A percentile compares a stretch with the other conserved stretches of the same genome.
phyloP scores from a whole-genome alignment of 1,140 invertebrate species.

The Zaprionus kolodkinae region DNA sequence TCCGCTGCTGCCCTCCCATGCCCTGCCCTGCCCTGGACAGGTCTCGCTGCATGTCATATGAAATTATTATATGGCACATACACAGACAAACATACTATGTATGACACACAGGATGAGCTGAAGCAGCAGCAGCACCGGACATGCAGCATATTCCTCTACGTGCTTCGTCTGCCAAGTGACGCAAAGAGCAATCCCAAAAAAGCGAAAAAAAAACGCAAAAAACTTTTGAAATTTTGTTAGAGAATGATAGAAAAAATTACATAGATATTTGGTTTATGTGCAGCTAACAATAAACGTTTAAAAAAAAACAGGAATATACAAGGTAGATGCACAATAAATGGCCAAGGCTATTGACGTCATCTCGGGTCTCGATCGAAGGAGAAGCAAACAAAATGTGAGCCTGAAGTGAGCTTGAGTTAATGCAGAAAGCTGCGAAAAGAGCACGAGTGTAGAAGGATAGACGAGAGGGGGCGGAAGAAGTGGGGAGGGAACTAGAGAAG shows the following conservation, averaged over 20 bases:
- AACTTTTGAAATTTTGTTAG: constrained; percentile 77
- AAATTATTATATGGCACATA: constrained; percentile 77
- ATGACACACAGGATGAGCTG: constrained; percentile 13
- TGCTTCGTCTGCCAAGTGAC: constrained; percentile 72
- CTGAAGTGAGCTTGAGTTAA: constrained; percentile 63
- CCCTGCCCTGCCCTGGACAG: constrained; percentile 10
- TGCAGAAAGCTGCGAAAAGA: constrained; percentile 53
- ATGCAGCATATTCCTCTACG: constrained; percentile 71
- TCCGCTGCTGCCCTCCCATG: background rate
- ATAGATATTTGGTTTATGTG: constrained; percentile 75
- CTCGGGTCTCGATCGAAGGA: constrained; percentile 7
- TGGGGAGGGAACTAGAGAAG: too few relatives aligned
- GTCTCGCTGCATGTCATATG: constrained; percentile 69
- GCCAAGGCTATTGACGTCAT: constrained; percentile 27
- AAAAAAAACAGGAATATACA: constrained; percentile 12
- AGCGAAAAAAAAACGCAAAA: constrained; percentile 27
- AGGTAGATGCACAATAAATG: constrained; percentile 3
- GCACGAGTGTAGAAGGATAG: constrained; percentile 30
- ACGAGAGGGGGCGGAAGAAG: background rate
- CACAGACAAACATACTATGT: constrained; percentile 18
- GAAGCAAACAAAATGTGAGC: constrained; percentile 2
- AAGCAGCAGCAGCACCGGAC: constrained; percentile 37
- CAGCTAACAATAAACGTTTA: constrained; percentile 24
- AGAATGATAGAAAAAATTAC: constrained; percentile 75
- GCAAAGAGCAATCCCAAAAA: constrained; percentile 39